Base-by-base conservation (phyloP, 2,888 invertebrate species). In the Carpatolechia fugitivella region DNA sequence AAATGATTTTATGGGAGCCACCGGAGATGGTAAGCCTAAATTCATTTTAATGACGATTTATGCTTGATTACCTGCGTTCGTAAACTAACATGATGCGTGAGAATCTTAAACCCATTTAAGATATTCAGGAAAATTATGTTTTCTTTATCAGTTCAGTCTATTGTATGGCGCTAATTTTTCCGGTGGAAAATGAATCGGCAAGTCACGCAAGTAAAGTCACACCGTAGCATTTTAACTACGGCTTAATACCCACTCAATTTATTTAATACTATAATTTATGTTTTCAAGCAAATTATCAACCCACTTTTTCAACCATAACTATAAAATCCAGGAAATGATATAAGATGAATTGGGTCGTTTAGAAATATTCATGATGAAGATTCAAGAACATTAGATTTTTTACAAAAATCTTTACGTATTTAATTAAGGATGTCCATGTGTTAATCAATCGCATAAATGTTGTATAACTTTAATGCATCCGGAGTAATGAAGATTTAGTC, bases 1-100 rank as follows among this genome's bases (percentile, higher is more conserved):
- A 59, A 56, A 53, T 56, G 65, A 66, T 65, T 67, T 61, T 64
- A 70, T 71, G 70, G 68, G 64, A 59, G 64, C 59, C 64, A 46
- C 58, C 46, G 49, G 48, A 18, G 41, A 55, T 54, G 13, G 41
- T 54, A 5, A 44, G 13, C 24, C 3, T 29, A n/a, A 44, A 5
- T 5, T 20, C 44, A 10, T 18, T n/a, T 24, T 18, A 13, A 16
- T 29, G 29, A 18, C 44, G n/a, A 13, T 29, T 44, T 29, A 44
- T 11, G 20, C 7, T 20, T 29, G 13, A 44, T 24, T 29, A 24
- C 29, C n/a, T 20, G 20, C 29, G 3, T 6, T 10, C 3, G 11
- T 41, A 41, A 20, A 41, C 40, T 18, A 41, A 41, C 40, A 41
- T 41, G 4, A 18, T 18, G 18, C 40, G 40, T 41, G 40, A 41